phyloP scores from a whole-genome alignment of 2,797 vertebrate genomes.

The Syngnathus acus region DNA sequence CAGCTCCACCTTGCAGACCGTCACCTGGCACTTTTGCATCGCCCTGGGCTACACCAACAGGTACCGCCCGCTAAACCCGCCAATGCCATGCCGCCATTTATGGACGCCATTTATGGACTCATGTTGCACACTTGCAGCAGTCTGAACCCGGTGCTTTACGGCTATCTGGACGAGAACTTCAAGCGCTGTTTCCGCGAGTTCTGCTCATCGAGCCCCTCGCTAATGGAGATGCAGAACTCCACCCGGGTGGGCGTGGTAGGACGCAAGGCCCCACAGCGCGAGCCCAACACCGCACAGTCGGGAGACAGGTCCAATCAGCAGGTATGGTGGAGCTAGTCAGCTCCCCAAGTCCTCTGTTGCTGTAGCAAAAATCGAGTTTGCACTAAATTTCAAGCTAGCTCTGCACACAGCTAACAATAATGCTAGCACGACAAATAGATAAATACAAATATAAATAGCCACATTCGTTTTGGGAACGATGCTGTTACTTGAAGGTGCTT shows the following conservation, averaged over 20 bases:
- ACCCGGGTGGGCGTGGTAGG: slow-evolving; percentile 78
- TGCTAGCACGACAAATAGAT: too few species aligned
- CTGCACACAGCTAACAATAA: too few species aligned
- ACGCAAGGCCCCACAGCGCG: slow-evolving; percentile 65
- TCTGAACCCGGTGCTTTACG: slow-evolving; percentile 96
- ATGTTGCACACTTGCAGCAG: slow-evolving; percentile 50
- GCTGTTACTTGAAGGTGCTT: not conserved
- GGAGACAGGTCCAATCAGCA: slow-evolving; percentile 89
- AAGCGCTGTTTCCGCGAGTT: slow-evolving; percentile 98
- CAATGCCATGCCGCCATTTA: too few species aligned
- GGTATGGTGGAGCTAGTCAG: slow-evolving; percentile 50
- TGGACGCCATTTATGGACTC: not conserved
- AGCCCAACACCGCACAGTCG: slow-evolving; percentile 82
- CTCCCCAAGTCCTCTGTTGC: not conserved
- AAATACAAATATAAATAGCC: too few species aligned
- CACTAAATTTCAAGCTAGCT: too few species aligned
- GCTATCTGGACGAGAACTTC: slow-evolving; percentile 98
- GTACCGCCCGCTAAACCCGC: slow-evolving; percentile 25
- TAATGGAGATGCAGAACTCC: slow-evolving; percentile 88
- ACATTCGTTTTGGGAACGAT: not conserved
- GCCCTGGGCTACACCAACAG: slow-evolving; percentile 95
- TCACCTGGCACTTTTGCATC: slow-evolving; percentile 98
- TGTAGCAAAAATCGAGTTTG: too few species aligned
- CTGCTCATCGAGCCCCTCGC: slow-evolving; percentile 85
- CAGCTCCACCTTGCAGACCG: slow-evolving; percentile 86